Evolutionary conservation across 2,113 vertebrate genomes (phyloP).

Genomic region (Aspidoscelis tigris): DNA sequence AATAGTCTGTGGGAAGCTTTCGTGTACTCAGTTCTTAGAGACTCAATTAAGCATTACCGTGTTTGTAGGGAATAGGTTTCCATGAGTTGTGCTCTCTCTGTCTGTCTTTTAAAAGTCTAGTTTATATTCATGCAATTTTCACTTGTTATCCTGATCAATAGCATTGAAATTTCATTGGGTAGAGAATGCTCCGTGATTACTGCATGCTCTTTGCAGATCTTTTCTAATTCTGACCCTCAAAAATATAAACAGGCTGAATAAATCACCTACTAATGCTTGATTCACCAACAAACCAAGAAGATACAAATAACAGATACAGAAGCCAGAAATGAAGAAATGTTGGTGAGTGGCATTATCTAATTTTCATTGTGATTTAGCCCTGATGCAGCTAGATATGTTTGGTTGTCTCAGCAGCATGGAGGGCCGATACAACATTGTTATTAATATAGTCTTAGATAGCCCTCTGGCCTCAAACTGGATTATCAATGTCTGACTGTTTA

Average conservation of each 20-base stretch:
- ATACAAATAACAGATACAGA: neutral
- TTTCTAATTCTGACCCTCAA: conserved; percentile 56
- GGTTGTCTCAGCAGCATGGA: too few relatives aligned
- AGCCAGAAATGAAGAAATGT: conserved; percentile 4
- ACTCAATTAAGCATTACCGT: conserved; percentile 28
- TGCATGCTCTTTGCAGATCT: conserved; percentile 40
- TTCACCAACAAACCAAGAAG: neutral
- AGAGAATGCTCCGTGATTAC: conserved; percentile 46
- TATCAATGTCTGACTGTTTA: too few relatives aligned
- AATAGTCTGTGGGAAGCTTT: conserved; percentile 40
- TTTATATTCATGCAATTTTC: conserved; percentile 53
- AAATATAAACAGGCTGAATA: conserved; percentile 51
- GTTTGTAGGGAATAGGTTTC: conserved; percentile 26
- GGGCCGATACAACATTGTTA: neutral
- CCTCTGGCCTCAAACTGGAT: too few relatives aligned
- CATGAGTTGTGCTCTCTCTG: neutral
- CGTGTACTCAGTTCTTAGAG: conserved; percentile 40
- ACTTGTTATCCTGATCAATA: conserved; percentile 58
- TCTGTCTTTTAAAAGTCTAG: conserved; percentile 34
- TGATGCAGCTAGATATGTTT: neutral
- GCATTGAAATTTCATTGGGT: conserved; percentile 60
- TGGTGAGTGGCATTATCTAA: neutral
- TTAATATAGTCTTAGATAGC: too few relatives aligned
- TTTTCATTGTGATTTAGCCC: too few relatives aligned
- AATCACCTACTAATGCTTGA: conserved; percentile 35